A percentile compares a stretch with the other conserved stretches of the same genome.
Conservation (phyloP, 2,113 vertebrate genomes). For the Fregetta grallaria region DNA sequence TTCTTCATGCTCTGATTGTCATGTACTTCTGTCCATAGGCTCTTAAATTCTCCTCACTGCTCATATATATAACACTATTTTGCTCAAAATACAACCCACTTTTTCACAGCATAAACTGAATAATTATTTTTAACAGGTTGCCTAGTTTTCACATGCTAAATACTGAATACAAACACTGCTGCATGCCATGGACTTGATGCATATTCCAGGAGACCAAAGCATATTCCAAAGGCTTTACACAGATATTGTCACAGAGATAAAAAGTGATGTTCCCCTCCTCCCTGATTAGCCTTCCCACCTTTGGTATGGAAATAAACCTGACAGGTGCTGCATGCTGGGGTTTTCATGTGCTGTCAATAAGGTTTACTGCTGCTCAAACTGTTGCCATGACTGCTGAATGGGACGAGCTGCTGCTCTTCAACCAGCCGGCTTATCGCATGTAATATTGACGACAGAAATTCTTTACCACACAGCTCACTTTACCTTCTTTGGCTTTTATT, state of each 20-base stretch:
- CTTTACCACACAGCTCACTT: constrained; percentile 8
- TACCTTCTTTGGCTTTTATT: neutral
- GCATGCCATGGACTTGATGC: neutral
- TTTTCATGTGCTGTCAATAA: neutral
- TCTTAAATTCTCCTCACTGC: neutral
- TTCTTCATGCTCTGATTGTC: neutral
- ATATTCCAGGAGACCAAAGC: neutral
- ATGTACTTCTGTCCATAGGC: neutral
- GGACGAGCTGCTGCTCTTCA: neutral
- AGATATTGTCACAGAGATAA: neutral
- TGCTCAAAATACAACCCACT: neutral
- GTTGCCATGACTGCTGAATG: neutral
- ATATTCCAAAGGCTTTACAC: neutral
- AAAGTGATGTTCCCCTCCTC: neutral
- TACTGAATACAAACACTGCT: neutral
- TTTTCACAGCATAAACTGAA: neutral
- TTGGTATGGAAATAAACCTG: neutral
- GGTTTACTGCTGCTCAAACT: neutral
- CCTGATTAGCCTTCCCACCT: neutral
- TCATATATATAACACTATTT: neutral
- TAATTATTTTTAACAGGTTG: neutral
- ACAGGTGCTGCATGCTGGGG: neutral
- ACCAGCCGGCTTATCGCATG: neutral
- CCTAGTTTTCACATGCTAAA: neutral
- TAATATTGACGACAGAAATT: neutral